Base-by-base conservation (phyloP, 2,888 invertebrate species). In the Esperia sulphurella region DNA sequence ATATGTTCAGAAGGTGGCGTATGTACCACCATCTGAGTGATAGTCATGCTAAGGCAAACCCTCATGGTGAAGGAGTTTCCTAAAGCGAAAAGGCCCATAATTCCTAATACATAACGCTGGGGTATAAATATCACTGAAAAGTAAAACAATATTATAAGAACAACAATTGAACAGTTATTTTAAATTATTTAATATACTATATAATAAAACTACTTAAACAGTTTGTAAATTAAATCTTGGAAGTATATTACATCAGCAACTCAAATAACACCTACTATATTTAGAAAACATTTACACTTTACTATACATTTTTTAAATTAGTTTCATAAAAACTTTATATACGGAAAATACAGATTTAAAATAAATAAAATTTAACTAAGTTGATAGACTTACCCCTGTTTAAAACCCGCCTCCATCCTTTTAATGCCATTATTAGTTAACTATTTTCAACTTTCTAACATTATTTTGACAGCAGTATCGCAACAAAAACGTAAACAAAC, bases 11-110 rank as follows among this genome's bases (percentile, higher is more conserved):
- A 55, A 0, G 75, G 46, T 1, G 75, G 67, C 0, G 73, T 58
- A 4, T 79, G 68, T 0, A 74, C 63, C 0, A 93, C 92, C 92
- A 94, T 93, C 59, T 93, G 92, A 1, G 94, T 94, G 33, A 94
- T 94, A 1, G 94, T 92, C 68, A 94, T 92, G 39, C 93, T 94
- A 12, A 95, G 86, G 53, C 93, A 93, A 1, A 94, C 92, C 14
- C 94, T 85, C 94, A 94, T 94, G 30, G 94, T 93, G 65, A 93
- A 94, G 6, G 94, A 93, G 68, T 94, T 94, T 31, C 92, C 90
- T 49, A 94, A 78, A 0, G 93, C 94, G 52, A 94, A 83, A 55
- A 94, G 91, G 8, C 94, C 93, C 92, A 95, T 91, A 7, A 94
- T 73, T 49, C 93, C 92, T 58, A 94, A 77, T 38, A 94, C 90